Evolutionary conservation across 2,888 invertebrate genomes (phyloP).

Genomic region (Hypercompe scribonia): DNA sequence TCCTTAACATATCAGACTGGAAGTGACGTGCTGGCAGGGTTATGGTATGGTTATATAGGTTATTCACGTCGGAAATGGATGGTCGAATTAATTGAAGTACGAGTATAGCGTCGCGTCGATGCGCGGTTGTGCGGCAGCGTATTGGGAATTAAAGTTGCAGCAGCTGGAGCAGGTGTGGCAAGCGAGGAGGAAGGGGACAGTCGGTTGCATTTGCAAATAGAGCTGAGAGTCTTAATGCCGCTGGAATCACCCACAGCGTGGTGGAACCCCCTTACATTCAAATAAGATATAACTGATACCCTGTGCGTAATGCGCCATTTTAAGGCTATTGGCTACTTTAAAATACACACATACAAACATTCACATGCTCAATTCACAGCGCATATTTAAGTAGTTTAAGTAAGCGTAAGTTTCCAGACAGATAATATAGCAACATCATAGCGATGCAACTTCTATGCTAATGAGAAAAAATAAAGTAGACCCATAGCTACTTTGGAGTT

Average conservation of each 20-base stretch:
- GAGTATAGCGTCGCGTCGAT: slow-evolving; percentile 80
- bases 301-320: no score
- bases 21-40: slow-evolving; percentile 58
- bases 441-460: background rate
- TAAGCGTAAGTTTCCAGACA: background rate
- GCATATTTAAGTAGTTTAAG: background rate
- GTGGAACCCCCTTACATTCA: slow-evolving; percentile 78
- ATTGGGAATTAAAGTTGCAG: slow-evolving; percentile 84
- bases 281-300: slow-evolving; percentile 65
- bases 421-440: background rate
- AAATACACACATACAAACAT: background rate
- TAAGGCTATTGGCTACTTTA: background rate
- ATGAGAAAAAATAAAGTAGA: background rate
- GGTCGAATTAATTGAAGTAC: slow-evolving; percentile 85
- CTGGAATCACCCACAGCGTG: slow-evolving; percentile 71
- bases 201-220: slow-evolving; percentile 76
- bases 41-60: slow-evolving; percentile 71
- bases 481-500: no score
- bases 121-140: slow-evolving; percentile 78
- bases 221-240: slow-evolving; percentile 79
- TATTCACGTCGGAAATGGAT: slow-evolving; percentile 77
- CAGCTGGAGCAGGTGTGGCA: slow-evolving; percentile 75
- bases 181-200: slow-evolving; percentile 45
- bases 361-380: background rate
- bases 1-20: slow-evolving; percentile 53